Conservation (phyloP, 1,140 invertebrate species). For the Glomeris maerens region DNA sequence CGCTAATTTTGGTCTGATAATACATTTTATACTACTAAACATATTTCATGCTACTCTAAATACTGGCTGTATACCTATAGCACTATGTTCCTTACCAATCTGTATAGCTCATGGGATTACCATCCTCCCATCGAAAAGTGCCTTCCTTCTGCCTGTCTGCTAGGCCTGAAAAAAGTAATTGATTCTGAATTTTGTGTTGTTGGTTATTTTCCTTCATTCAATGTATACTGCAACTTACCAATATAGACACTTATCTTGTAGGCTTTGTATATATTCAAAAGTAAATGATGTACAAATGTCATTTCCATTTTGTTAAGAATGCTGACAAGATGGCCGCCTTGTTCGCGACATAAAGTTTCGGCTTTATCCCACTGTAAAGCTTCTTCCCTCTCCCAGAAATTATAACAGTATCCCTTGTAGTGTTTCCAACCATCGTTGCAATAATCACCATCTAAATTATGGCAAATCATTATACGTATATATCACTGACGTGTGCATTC, state of each 20-base stretch:
- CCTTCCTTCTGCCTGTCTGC: conserved; percentile 22
- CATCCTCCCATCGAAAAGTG: conserved; percentile 22
- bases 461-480: no score
- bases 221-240: no score
- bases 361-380: conserved; percentile 23
- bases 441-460: background rate
- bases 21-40: no score
- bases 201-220: no score
- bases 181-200: background rate
- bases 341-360: conserved; percentile 19
- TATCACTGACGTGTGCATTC: no score
- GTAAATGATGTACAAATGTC: conserved; percentile 21
- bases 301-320: conserved; percentile 23
- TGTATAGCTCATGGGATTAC: conserved; percentile 25
- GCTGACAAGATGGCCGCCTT: conserved; percentile 21
- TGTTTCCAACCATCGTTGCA: conserved; percentile 18
- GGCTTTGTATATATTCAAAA: conserved; percentile 21
- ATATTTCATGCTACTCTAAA: no score
- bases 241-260: conserved; percentile 20
- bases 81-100: conserved; percentile 24
- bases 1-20: no score
- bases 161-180: conserved; percentile 14
- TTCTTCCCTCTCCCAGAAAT: conserved; percentile 16
- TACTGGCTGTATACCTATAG: no score
- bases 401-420: conserved; percentile 22